These are phyloP conservation scores for Cinara cedri DNA, from an alignment of 2,888 invertebrate genomes.

Conservation along the genomic window DNA sequence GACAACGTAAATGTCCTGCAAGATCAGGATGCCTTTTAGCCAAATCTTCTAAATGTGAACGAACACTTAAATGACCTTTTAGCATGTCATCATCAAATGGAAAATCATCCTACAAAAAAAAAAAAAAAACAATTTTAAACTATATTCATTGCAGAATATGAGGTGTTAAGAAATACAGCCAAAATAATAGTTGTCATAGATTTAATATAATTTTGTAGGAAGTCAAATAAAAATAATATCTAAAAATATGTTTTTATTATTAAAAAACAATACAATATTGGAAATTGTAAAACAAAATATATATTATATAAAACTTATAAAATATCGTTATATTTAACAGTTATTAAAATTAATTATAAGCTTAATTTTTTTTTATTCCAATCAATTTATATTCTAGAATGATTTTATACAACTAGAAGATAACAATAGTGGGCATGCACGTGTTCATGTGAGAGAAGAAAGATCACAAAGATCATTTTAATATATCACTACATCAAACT, in stretches of 20 bases:
- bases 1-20: constrained; percentile 71
- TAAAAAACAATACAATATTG: neutral
- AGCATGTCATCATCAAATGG: constrained; percentile 71
- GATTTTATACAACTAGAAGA: neutral
- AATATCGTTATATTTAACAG: neutral
- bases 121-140: neutral
- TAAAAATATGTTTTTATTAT: neutral
- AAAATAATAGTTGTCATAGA: constrained; percentile 2
- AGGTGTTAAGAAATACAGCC: neutral
- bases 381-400: neutral
- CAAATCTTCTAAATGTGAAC: constrained; percentile 71
- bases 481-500: constrained; percentile 1
- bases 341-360: constrained; percentile 14
- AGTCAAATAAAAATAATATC: neutral
- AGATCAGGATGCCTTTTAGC: constrained; percentile 77
- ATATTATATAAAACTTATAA: neutral
- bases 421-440: neutral
- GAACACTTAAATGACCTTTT: constrained; percentile 63
- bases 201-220: neutral
- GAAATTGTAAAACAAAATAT: neutral
- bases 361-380: neutral
- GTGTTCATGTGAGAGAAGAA: neutral
- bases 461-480: constrained; percentile 40
- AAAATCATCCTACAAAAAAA: constrained; percentile 66
- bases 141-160: neutral